Evolutionary conservation across 2,113 vertebrate species (phyloP).

Genomic region (Arvicanthis niloticus): DNA sequence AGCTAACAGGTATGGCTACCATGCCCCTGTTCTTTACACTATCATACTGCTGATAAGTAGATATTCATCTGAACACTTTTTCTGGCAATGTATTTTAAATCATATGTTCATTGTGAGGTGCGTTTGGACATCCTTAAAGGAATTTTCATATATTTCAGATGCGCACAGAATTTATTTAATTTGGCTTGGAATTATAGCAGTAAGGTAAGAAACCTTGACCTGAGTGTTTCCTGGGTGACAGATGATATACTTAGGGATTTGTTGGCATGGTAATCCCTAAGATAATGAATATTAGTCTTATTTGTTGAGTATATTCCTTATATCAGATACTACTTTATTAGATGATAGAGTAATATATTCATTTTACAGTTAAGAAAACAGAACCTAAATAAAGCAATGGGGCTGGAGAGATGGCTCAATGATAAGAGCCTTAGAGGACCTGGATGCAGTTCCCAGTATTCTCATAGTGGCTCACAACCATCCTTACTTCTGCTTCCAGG

Average conservation of each 20-base stretch:
- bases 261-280: background rate
- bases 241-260: constrained; percentile 42
- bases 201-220: constrained; percentile 3
- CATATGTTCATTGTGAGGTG: constrained; percentile 22
- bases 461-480: background rate
- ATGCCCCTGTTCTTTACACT: background rate
- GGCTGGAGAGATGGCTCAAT: background rate
- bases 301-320: constrained; percentile 18
- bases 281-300: background rate
- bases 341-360: background rate
- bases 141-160: constrained; percentile 7
- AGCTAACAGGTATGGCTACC: background rate
- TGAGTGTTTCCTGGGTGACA: constrained; percentile 13
- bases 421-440: background rate
- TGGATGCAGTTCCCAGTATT: background rate
- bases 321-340: constrained; percentile 5
- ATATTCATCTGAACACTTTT: constrained; percentile 54
- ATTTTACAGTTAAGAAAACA: constrained; percentile 48
- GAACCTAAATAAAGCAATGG: background rate
- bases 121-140: constrained; percentile 50
- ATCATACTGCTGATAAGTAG: constrained; percentile 4
- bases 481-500: background rate
- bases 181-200: background rate
- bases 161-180: background rate
- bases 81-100: constrained; percentile 56